Evolutionary conservation across 64 coral and sea anemone genomes (phyloP), one percentile per base, ranked within the genome.

Genomic region (Dendrophyllia cribrosa): DNA sequence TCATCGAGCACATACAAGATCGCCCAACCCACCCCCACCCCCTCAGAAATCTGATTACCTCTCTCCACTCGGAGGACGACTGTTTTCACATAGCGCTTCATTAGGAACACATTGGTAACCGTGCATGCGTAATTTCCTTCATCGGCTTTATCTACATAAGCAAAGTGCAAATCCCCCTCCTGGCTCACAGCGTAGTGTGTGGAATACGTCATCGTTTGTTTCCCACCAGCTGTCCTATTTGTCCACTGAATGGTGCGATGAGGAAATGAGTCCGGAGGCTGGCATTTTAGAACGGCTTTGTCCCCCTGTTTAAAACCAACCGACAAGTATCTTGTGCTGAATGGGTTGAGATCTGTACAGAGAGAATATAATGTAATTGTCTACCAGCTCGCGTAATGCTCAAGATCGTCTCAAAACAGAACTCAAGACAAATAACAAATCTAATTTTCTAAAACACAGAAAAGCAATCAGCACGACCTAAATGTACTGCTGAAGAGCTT

Each of bases 81-180:
- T 3, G 92, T 94, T 70, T 87, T 88, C 16, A 66, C 85, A 45
- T 87, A 60, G 1, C 88, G 74, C 15, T 73, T 64, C 46, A 69
- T 87, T 4, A 97, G 76, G 15, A 94, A 72, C 45, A 64, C 6
- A 17, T 97, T 97, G 0, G 82, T 88, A 3, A 97, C 92, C 9
- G 95, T 97, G 26, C 95, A 97, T 15, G 74, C 51, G 10, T 97
- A 97, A 21, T 91, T 75, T 3, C 88, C 92, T 7, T 55, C 44
- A 10, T 97, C 95, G 7, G 53, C 16, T 11, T 7, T 90, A 26
- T 86, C 69, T 6, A 91, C 9, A 72, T 70, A 94, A 3, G 95
- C 87, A 76, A 97, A 97, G 61, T 97, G 95, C 46, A 97, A 63
- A 47, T 94, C 95, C 12, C 78, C 19, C n/a, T 88, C 80, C 19